Percentiles rank a stretch among this genome's conserved stretches.
phyloP scores from a whole-genome alignment of 2,113 vertebrate genomes.

The Mobula birostris region DNA sequence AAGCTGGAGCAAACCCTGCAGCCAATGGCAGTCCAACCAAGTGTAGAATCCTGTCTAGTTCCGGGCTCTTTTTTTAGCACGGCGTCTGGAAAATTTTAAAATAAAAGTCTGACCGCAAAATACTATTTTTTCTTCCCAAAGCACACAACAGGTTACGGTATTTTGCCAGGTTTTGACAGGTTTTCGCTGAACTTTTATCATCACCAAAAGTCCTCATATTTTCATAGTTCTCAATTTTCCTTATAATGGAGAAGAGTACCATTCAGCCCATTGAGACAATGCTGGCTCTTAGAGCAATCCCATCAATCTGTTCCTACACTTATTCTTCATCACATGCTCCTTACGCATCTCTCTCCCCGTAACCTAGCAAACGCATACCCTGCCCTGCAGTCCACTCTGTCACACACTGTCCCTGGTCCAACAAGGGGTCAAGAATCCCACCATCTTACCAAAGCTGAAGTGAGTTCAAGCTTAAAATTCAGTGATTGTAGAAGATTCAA shows the following conservation, averaged over 20 bases:
- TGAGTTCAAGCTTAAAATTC: background rate
- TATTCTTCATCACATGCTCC: too few relatives aligned
- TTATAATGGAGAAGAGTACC: too few relatives aligned
- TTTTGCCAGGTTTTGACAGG: background rate
- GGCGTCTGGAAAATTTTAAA: slow-evolving; percentile 2
- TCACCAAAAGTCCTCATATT: background rate
- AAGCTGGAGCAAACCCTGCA: background rate
- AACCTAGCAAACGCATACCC: too few relatives aligned
- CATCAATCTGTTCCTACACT: too few relatives aligned
- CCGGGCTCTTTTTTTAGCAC: background rate
- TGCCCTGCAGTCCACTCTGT: background rate
- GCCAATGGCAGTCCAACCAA: background rate
- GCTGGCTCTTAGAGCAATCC: too few relatives aligned
- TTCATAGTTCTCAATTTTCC: too few relatives aligned
- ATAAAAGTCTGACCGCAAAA: background rate
- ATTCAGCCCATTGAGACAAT: too few relatives aligned
- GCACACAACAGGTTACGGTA: background rate
- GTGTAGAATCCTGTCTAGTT: background rate
- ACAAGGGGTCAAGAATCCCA: background rate
- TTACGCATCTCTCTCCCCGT: too few relatives aligned
- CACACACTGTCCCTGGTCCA: background rate
- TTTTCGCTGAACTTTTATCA: background rate
- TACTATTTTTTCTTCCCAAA: background rate
- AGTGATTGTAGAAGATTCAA: background rate
- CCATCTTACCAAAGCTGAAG: background rate